A percentile compares a stretch with the other conserved stretches of the same genome.
These are phyloP conservation scores for Psilopsiagon aymara DNA, from an alignment of 2,113 vertebrate species.

Conservation along the genomic window DNA sequence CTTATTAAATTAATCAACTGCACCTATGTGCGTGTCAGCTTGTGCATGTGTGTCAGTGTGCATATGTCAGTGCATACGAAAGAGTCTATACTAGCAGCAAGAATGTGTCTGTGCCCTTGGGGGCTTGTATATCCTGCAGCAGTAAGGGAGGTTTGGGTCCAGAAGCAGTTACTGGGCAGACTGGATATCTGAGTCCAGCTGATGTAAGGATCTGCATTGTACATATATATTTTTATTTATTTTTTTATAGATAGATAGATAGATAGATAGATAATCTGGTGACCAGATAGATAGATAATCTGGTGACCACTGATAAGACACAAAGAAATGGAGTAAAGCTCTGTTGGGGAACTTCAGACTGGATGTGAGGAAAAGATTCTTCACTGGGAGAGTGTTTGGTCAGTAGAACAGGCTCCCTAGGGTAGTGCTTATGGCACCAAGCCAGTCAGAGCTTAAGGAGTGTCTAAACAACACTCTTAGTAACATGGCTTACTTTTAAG, in stretches of 20 bases:
- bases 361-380: neutral
- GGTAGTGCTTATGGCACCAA: neutral
- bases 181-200: neutral
- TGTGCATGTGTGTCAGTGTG: neutral
- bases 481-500: neutral
- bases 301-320: no score
- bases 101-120: neutral
- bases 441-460: neutral
- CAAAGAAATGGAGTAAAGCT: neutral
- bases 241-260: neutral
- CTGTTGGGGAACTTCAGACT: fast-evolving
- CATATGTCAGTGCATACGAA: neutral
- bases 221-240: neutral
- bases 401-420: neutral
- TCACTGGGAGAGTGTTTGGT: neutral
- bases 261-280: neutral
- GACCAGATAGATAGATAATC: no score
- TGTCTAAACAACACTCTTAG: neutral
- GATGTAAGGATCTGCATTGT: fast-evolving
- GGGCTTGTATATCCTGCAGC: neutral
- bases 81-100: neutral
- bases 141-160: neutral
- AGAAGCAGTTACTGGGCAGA: neutral
- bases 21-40: neutral
- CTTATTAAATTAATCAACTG: neutral